phyloP scores from a whole-genome alignment of 2,888 invertebrate species.

The Ectemnius cavifrons region DNA sequence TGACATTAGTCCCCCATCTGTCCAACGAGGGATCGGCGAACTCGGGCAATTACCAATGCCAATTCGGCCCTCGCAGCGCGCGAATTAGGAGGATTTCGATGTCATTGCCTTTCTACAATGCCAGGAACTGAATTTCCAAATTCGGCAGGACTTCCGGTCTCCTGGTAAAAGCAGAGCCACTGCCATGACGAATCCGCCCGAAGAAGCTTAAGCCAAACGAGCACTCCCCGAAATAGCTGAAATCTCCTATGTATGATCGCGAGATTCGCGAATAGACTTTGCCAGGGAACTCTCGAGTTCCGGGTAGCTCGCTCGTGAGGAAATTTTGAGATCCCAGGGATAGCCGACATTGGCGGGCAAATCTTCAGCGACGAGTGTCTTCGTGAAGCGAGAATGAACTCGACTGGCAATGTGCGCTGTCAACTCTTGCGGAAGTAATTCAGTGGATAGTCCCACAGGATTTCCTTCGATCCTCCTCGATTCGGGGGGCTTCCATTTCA shows the following conservation, averaged over 20 bases:
- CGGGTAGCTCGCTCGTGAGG: constrained; percentile 12
- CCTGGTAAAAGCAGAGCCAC: too few relatives aligned
- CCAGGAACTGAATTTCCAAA: too few relatives aligned
- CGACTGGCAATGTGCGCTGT: constrained; percentile 21
- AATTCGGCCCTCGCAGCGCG: too few relatives aligned
- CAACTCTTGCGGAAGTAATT: constrained; percentile 46
- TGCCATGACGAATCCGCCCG: too few relatives aligned
- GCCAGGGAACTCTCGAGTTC: background rate
- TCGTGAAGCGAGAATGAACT: constrained; percentile 18
- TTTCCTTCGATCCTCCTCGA: constrained; percentile 15
- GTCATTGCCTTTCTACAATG: too few relatives aligned
- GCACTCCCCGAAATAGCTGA: background rate
- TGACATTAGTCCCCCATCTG: constrained; percentile 18
- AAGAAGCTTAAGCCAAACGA: background rate
- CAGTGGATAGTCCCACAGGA: constrained; percentile 28
- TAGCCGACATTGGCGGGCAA: constrained; percentile 12
- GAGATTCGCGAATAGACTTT: too few relatives aligned
- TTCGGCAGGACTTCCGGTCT: too few relatives aligned
- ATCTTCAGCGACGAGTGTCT: constrained; percentile 19
- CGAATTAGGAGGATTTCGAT: too few relatives aligned
- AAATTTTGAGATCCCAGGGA: constrained; percentile 26
- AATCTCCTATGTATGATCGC: background rate
- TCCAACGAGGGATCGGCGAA: background rate
- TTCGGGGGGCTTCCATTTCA: background rate
- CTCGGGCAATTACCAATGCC: background rate